Percentiles rank a stretch among this genome's conserved stretches.
phyloP scores from a whole-genome alignment of 2,888 invertebrate species.

The Plusia festucae region DNA sequence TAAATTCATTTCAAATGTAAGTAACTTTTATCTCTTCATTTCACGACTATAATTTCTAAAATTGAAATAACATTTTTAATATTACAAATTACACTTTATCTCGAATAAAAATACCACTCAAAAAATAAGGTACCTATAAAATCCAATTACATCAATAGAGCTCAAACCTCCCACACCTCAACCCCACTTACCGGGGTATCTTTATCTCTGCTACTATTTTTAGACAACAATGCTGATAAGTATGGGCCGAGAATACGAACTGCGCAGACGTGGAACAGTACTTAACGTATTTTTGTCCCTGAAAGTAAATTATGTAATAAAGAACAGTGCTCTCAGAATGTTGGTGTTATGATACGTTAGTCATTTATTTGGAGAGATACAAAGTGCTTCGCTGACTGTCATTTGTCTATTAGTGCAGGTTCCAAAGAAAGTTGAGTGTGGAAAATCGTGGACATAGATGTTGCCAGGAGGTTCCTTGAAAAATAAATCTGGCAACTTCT shows the following conservation, averaged over 20 bases:
- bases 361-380: neutral
- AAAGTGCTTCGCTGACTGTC: neutral
- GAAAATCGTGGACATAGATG: too few relatives aligned
- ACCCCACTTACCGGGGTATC: slow-evolving; percentile 8
- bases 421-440: too few relatives aligned
- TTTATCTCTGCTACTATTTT: slow-evolving; percentile 6
- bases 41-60: too few relatives aligned
- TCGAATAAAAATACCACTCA: neutral
- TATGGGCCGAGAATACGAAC: neutral
- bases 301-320: neutral
- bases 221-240: slow-evolving; percentile 5
- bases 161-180: slow-evolving; percentile 6
- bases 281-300: slow-evolving; percentile 1
- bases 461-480: too few relatives aligned
- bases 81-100: neutral
- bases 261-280: neutral
- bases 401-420: slow-evolving; percentile 2
- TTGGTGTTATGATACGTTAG: neutral
- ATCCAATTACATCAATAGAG: slow-evolving; percentile 7
- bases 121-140: slow-evolving; percentile 1
- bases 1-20: too few relatives aligned
- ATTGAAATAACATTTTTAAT: neutral
- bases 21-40: too few relatives aligned
- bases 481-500: too few relatives aligned
- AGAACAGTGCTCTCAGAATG: too few relatives aligned